These are phyloP conservation scores for Phallusia fumigata DNA, from an alignment of 23 tunicate species.

Conservation along the genomic window DNA sequence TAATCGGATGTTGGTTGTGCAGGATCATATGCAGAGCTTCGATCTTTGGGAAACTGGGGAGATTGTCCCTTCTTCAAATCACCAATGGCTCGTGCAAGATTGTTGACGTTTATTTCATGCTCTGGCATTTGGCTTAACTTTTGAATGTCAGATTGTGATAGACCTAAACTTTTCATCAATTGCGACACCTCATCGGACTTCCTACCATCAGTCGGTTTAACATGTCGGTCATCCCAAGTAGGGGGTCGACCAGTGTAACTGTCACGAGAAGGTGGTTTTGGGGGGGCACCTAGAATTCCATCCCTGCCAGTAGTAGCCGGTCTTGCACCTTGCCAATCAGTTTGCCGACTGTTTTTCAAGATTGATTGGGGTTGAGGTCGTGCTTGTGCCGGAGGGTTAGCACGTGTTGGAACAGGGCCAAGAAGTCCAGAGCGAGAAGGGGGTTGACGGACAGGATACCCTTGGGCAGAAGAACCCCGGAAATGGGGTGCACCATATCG, in stretches of 20 bases:
- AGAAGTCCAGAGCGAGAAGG: constrained; percentile 8
- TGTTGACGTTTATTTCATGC: constrained; percentile 35
- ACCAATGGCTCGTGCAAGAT: constrained; percentile 56
- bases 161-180: constrained; percentile 54
- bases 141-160: constrained; percentile 64
- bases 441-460: neutral
- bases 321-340: neutral
- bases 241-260: neutral
- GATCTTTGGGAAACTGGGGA: neutral
- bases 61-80: constrained; percentile 17
- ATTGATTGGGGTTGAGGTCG: neutral
- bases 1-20: neutral
- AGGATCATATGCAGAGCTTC: neutral
- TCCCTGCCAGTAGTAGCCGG: neutral
- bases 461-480: constrained; percentile 12
- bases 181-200: constrained; percentile 40
- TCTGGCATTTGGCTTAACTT: constrained; percentile 74
- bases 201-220: neutral
- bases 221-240: neutral
- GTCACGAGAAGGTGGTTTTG: neutral
- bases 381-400: neutral
- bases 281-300: constrained; percentile 8
- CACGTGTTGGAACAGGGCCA: constrained; percentile 6
- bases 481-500: constrained; percentile 46
- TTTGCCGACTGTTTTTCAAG: neutral